These are phyloP conservation scores for Lepidocyrtinus sp. DNA, from an alignment of 2,888 invertebrate genomes.

Conservation along the genomic window DNA sequence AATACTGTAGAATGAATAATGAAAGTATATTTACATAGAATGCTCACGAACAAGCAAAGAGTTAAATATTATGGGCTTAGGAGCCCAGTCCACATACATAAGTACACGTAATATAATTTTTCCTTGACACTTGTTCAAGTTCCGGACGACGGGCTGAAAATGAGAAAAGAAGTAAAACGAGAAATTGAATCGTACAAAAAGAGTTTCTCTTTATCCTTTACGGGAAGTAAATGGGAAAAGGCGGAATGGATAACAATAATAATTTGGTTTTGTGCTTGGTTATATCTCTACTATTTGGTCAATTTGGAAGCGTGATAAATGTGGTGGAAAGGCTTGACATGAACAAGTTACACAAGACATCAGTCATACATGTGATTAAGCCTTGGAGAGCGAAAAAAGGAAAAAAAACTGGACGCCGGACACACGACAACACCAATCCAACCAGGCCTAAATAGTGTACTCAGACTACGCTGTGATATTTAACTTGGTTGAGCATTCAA, in stretches of 20 bases:
- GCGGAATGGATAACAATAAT: conserved; percentile 10
- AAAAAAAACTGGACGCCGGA: conserved; percentile 45
- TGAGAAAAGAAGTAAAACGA: neutral
- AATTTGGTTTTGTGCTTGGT: neutral
- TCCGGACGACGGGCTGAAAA: neutral
- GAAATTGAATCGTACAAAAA: conserved; percentile 15
- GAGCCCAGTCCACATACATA: neutral
- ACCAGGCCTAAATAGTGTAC: too few relatives aligned
- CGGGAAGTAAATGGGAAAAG: conserved; percentile 7
- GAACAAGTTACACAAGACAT: conserved; percentile 51
- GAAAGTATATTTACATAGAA: conserved; percentile 6
- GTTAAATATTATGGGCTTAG: neutral
- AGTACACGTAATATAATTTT: neutral
- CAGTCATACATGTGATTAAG: conserved; percentile 59
- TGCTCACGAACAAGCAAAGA: neutral
- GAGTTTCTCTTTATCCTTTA: neutral
- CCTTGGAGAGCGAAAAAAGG: conserved; percentile 16
- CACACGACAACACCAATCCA: conserved; percentile 35
- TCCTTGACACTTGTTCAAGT: conserved; percentile 13
- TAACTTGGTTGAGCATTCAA: neutral
- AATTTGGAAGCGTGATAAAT: conserved; percentile 54
- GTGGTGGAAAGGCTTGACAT: conserved; percentile 52
- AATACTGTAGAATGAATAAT: conserved; percentile 9
- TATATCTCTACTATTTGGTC: conserved; percentile 28
- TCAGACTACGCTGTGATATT: too few relatives aligned